Evolutionary conservation across 2,888 invertebrate genomes (phyloP), one percentile per base, ranked within the genome.

Genomic region (Caradrina clavipalpis): DNA sequence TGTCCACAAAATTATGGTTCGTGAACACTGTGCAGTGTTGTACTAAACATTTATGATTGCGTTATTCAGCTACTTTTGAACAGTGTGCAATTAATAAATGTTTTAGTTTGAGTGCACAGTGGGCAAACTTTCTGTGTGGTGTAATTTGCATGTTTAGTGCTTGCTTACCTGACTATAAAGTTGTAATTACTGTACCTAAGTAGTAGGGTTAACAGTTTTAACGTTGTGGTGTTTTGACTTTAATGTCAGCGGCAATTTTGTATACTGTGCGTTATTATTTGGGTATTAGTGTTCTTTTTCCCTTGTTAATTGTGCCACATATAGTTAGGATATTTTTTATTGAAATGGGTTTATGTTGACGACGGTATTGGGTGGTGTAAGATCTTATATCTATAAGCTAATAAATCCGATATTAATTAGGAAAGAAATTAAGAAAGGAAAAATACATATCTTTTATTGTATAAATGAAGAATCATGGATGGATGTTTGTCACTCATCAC

Each of bases 61-160:
- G 57, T 57, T 22, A 59, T 51, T 63, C 45, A 22, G 13, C 26
- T 11, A 19, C n/a, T 56, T 60, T 61, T 57, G 35, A 49, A 72
- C 49, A 22, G 26, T 22, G 19, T 51, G 61, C 59, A 76, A 61
- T 68, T 76, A 69, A 57, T 77, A 51, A 76, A 42, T 61, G 71
- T 50, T 69, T 31, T 22, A 67, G 11, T 47, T 56, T 17, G 13
- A 50, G 11, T 65, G 73, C 39, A 61, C 45, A 45, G 5, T 42
- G 50, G 4, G 49, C 35, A 35, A 61, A 79, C n/a, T 76, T 73
- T 21, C 51, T 45, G 22, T 56, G 17, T 19, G 22, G 10, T 61
- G 57, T 47, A 61, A 78, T 78, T 78, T 66, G 45, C 61, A 53
- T 61, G 49, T 35, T 64, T 19, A 54, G 45, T 73, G 57, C 73